Percentiles rank a stretch among this genome's conserved stretches.
Conservation (phyloP, 2,797 vertebrate species). For the Rhinogobio ventralis region DNA sequence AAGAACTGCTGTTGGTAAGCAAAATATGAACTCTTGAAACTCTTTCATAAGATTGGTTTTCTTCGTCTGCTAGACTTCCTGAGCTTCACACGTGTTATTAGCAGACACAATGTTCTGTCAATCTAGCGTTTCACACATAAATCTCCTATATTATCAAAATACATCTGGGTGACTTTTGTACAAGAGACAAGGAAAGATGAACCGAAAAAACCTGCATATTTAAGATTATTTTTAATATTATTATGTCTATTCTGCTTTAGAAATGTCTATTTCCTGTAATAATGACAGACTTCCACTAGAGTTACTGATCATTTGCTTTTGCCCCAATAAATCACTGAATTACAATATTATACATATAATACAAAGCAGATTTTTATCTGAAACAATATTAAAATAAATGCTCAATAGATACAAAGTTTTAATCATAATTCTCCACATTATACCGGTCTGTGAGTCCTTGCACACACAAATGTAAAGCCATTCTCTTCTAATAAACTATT, state of each 20-base stretch:
- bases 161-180: constrained; percentile 72
- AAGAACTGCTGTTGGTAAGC: constrained; percentile 59
- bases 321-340: constrained; percentile 85
- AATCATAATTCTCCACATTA: constrained; percentile 80
- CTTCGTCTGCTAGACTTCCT: constrained; percentile 60
- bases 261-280: constrained; percentile 88
- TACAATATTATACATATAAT: constrained; percentile 92
- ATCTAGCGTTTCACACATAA: constrained; percentile 59
- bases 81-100: constrained; percentile 62
- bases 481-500: constrained; percentile 89
- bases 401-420: constrained; percentile 91
- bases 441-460: constrained; percentile 80
- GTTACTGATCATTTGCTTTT: constrained; percentile 82
- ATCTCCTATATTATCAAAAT: constrained; percentile 75
- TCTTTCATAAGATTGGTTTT: constrained; percentile 27
- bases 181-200: constrained; percentile 70
- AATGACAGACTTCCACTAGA: constrained; percentile 87
- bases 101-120: constrained; percentile 27
- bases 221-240: constrained; percentile 92
- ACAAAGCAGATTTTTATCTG: constrained; percentile 88
- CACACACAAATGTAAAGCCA: constrained; percentile 86
- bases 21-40: constrained; percentile 54
- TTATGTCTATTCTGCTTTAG: constrained; percentile 91
- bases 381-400: constrained; percentile 97
- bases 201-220: constrained; percentile 77